Evolutionary conservation across 1,140 invertebrate species (phyloP), one percentile per base, ranked within the genome.

Genomic region (Drosophila yakuba): DNA sequence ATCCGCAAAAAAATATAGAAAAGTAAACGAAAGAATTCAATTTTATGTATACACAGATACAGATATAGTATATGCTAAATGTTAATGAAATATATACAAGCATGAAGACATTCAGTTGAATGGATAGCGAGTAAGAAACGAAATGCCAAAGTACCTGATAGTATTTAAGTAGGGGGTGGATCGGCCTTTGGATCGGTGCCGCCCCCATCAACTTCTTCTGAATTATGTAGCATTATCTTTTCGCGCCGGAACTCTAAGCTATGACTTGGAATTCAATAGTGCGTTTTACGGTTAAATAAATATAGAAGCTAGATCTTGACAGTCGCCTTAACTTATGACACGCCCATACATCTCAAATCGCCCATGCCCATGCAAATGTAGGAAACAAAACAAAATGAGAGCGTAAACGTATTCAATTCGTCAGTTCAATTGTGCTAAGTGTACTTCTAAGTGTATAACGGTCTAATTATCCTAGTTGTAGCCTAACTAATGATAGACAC

Each of bases 141-240:
- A 89, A 68, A 89, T 89, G 88, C 88, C 88, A 91, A 91, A 91
- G 88, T 91, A 91, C 88, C 88, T 91, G 88, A 91, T 91, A 91
- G 80, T 89, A 86, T 88, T 86, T 88, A 86, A 88, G 83, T 67
- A 28, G 52, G 51, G 47, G 52, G 35, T 32, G 17, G 32, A 20
- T 25, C 15, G n/a, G 25, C 10, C 10, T 35, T 36, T 38, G 14
- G 23, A 39, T 11, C 23, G 15, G 11, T 20, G 4, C 35, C 41
- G 4, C 56, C 14, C 36, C 14, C n/a, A 45, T 57, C 11, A 54
- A 54, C 25, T 51, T 56, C 28, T 69, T 76, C 48, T 58, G 45
- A 45, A 74, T 74, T 41, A 17, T 32, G 36, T 64, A 58, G 45
- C 35, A 60, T 35, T 63, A 54, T 15, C 41, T 58, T 67, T 52